phyloP scores from a whole-genome alignment of 2,888 invertebrate species.

The Drosophila conformis region DNA sequence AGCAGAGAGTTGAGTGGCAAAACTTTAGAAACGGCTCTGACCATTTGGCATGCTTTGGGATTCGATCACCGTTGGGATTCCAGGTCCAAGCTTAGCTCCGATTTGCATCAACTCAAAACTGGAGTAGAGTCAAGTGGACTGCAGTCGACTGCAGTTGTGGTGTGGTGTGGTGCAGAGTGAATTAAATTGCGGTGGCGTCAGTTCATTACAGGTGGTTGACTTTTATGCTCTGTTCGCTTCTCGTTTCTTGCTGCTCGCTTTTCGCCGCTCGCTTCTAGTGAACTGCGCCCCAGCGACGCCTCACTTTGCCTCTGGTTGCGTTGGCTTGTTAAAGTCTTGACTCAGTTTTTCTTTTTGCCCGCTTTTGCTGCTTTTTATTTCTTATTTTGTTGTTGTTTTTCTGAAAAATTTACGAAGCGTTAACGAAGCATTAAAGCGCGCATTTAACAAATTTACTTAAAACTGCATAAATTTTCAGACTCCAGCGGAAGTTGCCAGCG shows the following conservation, averaged over 20 bases:
- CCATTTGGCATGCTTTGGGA: constrained; percentile 21
- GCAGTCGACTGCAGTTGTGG: background rate
- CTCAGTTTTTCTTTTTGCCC: constrained; percentile 46
- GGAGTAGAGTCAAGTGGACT: constrained; percentile 12
- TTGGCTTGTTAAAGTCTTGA: constrained; percentile 54
- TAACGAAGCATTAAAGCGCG: constrained; percentile 84
- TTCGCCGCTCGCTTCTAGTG: constrained; percentile 20
- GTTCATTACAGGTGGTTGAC: constrained; percentile 82
- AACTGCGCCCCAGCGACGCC: background rate
- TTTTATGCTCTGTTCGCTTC: constrained; percentile 63
- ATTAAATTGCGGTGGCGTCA: constrained; percentile 82
- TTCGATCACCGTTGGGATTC: constrained; percentile 10
- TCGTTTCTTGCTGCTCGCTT: constrained; percentile 17
- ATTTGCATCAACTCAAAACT: constrained; percentile 29
- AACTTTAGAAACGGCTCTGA: constrained; percentile 17
- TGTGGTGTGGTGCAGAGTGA: constrained; percentile 54
- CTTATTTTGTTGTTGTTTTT: constrained; percentile 51
- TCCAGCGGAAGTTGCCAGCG: constrained; percentile 57
- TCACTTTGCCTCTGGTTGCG: constrained; percentile 11
- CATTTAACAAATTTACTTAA: constrained; percentile 84
- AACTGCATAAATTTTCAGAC: constrained; percentile 79
- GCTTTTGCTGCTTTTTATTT: constrained; percentile 9
- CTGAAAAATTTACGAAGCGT: constrained; percentile 82
- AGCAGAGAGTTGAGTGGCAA: constrained; percentile 18
- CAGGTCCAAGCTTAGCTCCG: constrained; percentile 23